A percentile compares a stretch with the other conserved stretches of the same genome.
phyloP scores from a whole-genome alignment of 2,888 invertebrate genomes.

The Tuta absoluta region DNA sequence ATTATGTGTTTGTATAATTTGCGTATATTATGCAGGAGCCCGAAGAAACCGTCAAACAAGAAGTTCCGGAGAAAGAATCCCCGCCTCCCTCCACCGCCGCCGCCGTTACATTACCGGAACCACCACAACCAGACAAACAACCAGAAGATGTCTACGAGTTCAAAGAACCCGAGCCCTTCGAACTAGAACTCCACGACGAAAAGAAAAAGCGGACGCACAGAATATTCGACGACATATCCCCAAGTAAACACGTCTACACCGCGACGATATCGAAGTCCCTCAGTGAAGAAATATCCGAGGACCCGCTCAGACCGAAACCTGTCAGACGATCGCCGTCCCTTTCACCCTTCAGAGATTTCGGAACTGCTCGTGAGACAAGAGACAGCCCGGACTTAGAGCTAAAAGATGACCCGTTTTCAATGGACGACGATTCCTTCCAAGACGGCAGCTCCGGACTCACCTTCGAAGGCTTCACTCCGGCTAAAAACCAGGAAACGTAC shows the following conservation, averaged over 20 bases:
- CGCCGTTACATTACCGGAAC: conserved; percentile 43
- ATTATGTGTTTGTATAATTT: too few relatives aligned
- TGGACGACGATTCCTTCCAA: conserved; percentile 82
- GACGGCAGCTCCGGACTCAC: conserved; percentile 76
- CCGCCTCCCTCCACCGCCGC: conserved; percentile 37
- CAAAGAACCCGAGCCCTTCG: conserved; percentile 94
- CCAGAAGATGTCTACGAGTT: conserved; percentile 91
- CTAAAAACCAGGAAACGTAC: conserved; percentile 79
- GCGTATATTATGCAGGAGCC: conserved; percentile 45
- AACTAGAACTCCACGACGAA: conserved; percentile 86
- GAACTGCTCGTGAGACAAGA: conserved; percentile 76
- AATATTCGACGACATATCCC: conserved; percentile 77
- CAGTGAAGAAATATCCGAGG: conserved; percentile 81
- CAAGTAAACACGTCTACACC: conserved; percentile 69
- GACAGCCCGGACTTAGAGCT: conserved; percentile 84
- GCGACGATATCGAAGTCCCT: conserved; percentile 66
- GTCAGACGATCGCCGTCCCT: conserved; percentile 68
- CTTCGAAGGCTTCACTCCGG: conserved; percentile 81
- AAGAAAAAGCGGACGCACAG: conserved; percentile 77
- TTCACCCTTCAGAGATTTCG: conserved; percentile 72
- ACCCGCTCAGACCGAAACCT: conserved; percentile 58
- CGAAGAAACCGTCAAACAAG: conserved; percentile 61
- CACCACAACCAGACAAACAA: conserved; percentile 63
- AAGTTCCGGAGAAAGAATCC: conserved; percentile 43
- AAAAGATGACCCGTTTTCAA: conserved; percentile 81